These are phyloP conservation scores for Lycia hirtaria DNA, from an alignment of 2,888 invertebrate species.

Conservation along the genomic window DNA sequence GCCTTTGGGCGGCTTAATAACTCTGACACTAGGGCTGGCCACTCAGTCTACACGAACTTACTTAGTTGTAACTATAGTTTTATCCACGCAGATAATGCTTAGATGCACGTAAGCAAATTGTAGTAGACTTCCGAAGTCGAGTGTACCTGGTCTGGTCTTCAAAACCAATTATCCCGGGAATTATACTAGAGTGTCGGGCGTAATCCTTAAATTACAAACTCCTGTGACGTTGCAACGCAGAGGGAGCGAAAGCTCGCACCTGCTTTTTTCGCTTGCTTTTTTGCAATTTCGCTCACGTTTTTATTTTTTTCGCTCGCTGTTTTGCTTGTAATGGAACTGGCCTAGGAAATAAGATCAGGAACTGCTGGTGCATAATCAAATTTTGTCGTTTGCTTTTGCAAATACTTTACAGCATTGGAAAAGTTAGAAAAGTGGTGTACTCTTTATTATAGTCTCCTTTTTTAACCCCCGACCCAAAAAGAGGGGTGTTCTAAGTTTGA, in stretches of 20 bases:
- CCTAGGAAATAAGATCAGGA: slow-evolving; percentile 8
- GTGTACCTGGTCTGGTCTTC: not conserved
- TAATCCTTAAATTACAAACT: slow-evolving; percentile 28
- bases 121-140: not conserved
- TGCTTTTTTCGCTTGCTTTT: slow-evolving; percentile 15
- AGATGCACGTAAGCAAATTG: not conserved
- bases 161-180: slow-evolving; percentile 16
- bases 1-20: too few species aligned
- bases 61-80: too few species aligned
- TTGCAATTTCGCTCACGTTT: slow-evolving; percentile 13
- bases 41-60: too few species aligned
- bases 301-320: slow-evolving; percentile 7
- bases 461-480: too few species aligned
- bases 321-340: slow-evolving; percentile 12
- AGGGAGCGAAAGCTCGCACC: slow-evolving; percentile 9
- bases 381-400: not conserved
- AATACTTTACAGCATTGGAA: too few species aligned
- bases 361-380: not conserved
- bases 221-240: slow-evolving; percentile 17
- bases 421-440: too few species aligned
- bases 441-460: too few species aligned
- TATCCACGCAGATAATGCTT: too few species aligned
- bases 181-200: slow-evolving; percentile 10
- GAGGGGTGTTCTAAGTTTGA: too few species aligned
- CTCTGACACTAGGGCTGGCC: too few species aligned